Conservation (phyloP, 1,140 invertebrate genomes). For the Camponotus vicinus region DNA sequence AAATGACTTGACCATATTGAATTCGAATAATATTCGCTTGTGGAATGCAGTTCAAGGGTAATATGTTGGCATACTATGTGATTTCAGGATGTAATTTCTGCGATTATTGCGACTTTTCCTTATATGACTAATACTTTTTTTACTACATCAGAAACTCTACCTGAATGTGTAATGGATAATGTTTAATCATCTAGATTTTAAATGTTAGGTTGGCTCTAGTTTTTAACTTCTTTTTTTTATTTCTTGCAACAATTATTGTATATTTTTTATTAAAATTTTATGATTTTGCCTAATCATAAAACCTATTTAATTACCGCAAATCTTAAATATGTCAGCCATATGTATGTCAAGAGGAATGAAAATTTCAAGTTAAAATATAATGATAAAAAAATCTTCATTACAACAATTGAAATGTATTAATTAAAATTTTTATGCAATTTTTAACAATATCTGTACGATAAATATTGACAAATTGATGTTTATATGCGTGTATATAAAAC, state of each 20-base stretch:
- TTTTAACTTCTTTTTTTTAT: not conserved
- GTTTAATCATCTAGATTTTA: not conserved
- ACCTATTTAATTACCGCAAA: not conserved
- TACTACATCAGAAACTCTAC: not conserved
- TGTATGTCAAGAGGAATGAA: not conserved
- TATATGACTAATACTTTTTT: not conserved
- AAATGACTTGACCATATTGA: not conserved
- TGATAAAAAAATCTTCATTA: not conserved
- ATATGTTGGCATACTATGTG: not conserved
- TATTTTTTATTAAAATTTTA: not conserved
- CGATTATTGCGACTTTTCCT: not conserved
- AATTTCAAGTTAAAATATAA: not conserved
- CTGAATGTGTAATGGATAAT: not conserved
- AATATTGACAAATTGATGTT: not conserved
- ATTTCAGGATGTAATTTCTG: constrained; percentile 12
- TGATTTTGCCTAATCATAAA: not conserved
- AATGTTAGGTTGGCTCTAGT: not conserved
- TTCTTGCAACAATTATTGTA: not conserved
- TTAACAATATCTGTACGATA: not conserved
- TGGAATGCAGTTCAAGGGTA: constrained; percentile 27
- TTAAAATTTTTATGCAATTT: not conserved
- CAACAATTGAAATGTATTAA: not conserved
- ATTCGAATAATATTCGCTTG: not conserved
- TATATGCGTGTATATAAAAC: not conserved
- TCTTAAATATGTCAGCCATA: not conserved